Conservation (phyloP, 2,888 invertebrate species). For the Drosophila mercatorum region DNA sequence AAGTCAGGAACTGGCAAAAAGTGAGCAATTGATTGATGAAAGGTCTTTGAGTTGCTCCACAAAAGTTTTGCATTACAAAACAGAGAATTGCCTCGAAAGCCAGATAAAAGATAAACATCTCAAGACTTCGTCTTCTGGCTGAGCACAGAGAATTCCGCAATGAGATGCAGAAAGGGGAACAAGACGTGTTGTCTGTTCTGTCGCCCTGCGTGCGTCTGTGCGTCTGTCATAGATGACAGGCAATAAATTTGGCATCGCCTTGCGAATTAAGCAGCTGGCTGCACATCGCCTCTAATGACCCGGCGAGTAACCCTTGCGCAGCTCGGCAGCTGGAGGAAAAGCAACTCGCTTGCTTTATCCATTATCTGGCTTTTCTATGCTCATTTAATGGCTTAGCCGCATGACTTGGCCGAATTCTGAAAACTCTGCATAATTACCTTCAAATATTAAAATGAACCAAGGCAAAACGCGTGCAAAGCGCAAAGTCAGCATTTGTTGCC, state of each 20-base stretch:
- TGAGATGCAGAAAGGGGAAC: constrained; percentile 38
- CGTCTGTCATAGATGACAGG: constrained; percentile 37
- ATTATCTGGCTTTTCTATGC: constrained; percentile 3
- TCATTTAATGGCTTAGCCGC: constrained; percentile 57
- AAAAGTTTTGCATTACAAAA: constrained; percentile 19
- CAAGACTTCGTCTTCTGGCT: constrained; percentile 12
- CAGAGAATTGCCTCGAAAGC: constrained; percentile 11
- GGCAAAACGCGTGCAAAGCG: constrained; percentile 35
- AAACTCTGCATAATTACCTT: constrained; percentile 48
- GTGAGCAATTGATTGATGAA: constrained; percentile 24
- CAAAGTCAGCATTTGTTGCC: constrained; percentile 55
- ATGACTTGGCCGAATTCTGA: constrained; percentile 66
- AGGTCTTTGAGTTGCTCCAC: constrained; percentile 1
- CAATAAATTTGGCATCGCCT: constrained; percentile 45
- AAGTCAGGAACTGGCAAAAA: constrained; percentile 6
- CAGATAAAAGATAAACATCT: constrained; percentile 38
- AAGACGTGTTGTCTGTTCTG: not conserved
- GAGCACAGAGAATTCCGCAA: constrained; percentile 40
- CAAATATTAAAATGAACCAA: constrained; percentile 59
- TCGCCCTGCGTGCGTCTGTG: too few relatives aligned
- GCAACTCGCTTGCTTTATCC: not conserved
- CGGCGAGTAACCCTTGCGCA: constrained; percentile 42
- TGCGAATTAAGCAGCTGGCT: constrained; percentile 51
- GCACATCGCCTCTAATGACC: constrained; percentile 37
- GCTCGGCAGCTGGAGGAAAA: not conserved